Evolutionary conservation across 2,888 invertebrate species (phyloP).

Genomic region (Rhodophaea formosa): DNA sequence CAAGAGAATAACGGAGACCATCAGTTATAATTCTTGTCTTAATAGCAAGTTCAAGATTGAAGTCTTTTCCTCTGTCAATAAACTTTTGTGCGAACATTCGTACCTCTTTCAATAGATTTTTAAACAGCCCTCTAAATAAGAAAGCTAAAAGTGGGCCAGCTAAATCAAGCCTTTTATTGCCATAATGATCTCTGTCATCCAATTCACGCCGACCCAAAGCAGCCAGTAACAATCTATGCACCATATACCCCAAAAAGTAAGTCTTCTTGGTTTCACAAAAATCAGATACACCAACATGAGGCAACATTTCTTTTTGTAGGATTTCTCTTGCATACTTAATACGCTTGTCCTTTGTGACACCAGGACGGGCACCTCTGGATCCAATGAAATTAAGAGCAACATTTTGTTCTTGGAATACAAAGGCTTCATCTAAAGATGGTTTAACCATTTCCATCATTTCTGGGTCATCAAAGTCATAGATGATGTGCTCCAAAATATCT

Average conservation of each 20-base stretch:
- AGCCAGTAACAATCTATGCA: constrained; percentile 96
- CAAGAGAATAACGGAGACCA: constrained; percentile 97
- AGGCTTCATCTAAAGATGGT: constrained; percentile 99
- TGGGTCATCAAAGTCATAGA: constrained; percentile 99
- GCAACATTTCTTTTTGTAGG: constrained; percentile 99
- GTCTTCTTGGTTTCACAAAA: constrained; percentile 99
- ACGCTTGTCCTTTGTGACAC: constrained; percentile 99
- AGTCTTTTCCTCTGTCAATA: constrained; percentile 99
- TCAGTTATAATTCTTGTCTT: constrained; percentile 99
- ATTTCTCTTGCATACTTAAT: constrained; percentile 99
- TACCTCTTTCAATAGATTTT: constrained; percentile 98
- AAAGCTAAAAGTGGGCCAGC: constrained; percentile 98
- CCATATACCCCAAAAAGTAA: constrained; percentile 99
- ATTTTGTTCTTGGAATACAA: constrained; percentile 99
- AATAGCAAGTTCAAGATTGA: constrained; percentile 97
- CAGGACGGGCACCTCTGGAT: constrained; percentile 97
- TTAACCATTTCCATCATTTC: constrained; percentile 99
- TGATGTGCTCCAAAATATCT: constrained; percentile 99
- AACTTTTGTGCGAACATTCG: constrained; percentile 99
- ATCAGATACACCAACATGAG: constrained; percentile 99
- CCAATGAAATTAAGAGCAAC: constrained; percentile 99
- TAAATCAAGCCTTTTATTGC: constrained; percentile 98
- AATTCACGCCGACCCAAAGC: constrained; percentile 97
- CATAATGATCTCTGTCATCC: constrained; percentile 99
- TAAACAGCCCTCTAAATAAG: constrained; percentile 97